phyloP scores from a whole-genome alignment of 1,140 invertebrate species.

The Galleria mellonella region DNA sequence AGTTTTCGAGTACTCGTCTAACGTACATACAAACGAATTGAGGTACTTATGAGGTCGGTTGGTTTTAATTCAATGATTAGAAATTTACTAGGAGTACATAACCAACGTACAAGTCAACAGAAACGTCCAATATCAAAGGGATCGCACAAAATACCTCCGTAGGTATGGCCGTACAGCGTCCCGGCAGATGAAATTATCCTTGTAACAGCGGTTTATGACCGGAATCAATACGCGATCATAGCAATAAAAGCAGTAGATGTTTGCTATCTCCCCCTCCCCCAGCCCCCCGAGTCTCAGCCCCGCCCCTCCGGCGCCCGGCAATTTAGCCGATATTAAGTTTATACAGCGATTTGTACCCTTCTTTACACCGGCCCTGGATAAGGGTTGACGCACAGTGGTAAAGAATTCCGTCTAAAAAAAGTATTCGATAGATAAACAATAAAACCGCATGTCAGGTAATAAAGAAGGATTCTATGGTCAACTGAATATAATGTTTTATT shows the following conservation, averaged over 20 bases:
- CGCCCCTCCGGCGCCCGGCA: conserved; percentile 33
- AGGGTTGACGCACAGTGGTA: conserved; percentile 16
- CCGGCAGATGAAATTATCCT: conserved; percentile 49
- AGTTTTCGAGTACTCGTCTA: too few relatives aligned
- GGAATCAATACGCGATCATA: conserved; percentile 64
- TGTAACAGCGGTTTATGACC: conserved; percentile 54
- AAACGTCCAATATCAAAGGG: too few relatives aligned
- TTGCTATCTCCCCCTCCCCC: conserved; percentile 23
- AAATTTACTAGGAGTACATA: too few relatives aligned
- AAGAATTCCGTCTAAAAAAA: not conserved
- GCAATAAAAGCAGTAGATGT: conserved; percentile 63
- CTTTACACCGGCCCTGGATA: conserved; percentile 36
- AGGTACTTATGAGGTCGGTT: too few relatives aligned
- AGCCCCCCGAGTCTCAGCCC: conserved; percentile 13
- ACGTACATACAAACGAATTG: too few relatives aligned
- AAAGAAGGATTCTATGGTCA: not conserved
- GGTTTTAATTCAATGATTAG: too few relatives aligned
- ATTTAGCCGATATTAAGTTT: conserved; percentile 70
- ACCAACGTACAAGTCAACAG: too few relatives aligned
- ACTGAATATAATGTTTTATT: not conserved
- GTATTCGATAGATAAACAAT: too few relatives aligned
- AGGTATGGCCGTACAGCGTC: too few relatives aligned
- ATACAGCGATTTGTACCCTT: conserved; percentile 69
- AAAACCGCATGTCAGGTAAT: too few relatives aligned
- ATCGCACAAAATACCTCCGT: too few relatives aligned